Evolutionary conservation across 2,888 invertebrate species (phyloP).

Genomic region (Ganaspis brasiliensis): DNA sequence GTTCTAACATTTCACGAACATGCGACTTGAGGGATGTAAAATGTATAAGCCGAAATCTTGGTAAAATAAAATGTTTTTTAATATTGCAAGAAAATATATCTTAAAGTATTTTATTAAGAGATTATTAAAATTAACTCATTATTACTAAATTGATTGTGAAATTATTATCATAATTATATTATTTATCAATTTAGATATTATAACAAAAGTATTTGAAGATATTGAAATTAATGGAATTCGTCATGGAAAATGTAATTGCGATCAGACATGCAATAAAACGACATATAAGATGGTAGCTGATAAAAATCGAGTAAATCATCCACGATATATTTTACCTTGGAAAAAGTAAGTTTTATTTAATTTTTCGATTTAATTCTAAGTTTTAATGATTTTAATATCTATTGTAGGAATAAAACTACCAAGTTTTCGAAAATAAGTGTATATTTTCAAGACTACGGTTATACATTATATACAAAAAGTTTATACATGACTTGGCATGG

Average conservation of each 20-base stretch:
- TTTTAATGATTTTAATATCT: too few relatives aligned
- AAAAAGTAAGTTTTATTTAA: not conserved
- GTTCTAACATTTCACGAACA: not conserved
- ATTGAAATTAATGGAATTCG: not conserved
- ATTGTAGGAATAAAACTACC: not conserved
- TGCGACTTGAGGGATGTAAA: not conserved
- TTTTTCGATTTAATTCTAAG: too few relatives aligned
- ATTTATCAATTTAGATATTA: not conserved
- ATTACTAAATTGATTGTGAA: not conserved
- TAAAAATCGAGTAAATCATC: not conserved
- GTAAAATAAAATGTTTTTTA: not conserved
- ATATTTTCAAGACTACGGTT: constrained; percentile 24
- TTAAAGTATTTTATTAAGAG: too few relatives aligned
- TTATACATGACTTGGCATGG: not conserved
- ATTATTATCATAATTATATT: not conserved
- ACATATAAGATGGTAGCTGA: not conserved
- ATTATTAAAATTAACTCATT: not conserved
- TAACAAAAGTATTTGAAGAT: constrained; percentile 3
- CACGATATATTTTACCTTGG: not conserved
- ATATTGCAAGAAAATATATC: too few relatives aligned
- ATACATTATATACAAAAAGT: not conserved
- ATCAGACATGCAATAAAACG: not conserved
- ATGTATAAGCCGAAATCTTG: not conserved
- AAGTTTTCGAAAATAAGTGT: not conserved
- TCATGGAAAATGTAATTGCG: not conserved